Evolutionary conservation across 2,797 vertebrate genomes (phyloP).

Genomic region (Premnoplex brunnescens): DNA sequence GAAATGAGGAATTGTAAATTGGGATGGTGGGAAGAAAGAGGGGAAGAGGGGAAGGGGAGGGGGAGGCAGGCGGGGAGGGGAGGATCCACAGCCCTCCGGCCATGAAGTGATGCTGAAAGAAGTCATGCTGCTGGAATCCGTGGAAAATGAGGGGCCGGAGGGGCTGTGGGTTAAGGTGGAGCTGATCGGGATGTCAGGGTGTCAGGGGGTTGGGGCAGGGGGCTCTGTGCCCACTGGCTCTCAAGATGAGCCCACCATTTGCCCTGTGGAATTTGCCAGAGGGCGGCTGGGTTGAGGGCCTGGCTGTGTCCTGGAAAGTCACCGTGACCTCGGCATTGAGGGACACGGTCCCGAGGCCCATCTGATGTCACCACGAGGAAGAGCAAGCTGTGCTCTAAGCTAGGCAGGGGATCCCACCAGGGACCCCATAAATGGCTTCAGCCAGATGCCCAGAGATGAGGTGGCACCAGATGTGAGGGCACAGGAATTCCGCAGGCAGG

Average conservation of each 20-base stretch:
- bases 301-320: background rate
- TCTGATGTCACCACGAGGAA: rapidly evolving
- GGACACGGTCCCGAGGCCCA: rapidly evolving
- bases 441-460: background rate
- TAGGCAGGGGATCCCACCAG: background rate
- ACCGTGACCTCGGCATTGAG: rapidly evolving
- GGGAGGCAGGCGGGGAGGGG: background rate
- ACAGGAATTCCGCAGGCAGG: background rate
- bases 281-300: background rate
- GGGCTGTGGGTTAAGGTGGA: conserved; percentile 5
- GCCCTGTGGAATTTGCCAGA: background rate
- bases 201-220: no score
- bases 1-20: conserved; percentile 34
- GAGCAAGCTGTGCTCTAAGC: rapidly evolving
- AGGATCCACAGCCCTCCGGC: background rate
- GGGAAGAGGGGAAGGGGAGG: background rate
- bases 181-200: background rate
- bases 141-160: conserved; percentile 3
- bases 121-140: conserved; percentile 38
- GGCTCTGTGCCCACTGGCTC: background rate
- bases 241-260: background rate
- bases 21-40: background rate
- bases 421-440: background rate
- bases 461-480: background rate
- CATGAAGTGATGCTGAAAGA: background rate